Evolutionary conservation across 2,113 vertebrate genomes (phyloP).

Genomic region (Morone chrysops): DNA sequence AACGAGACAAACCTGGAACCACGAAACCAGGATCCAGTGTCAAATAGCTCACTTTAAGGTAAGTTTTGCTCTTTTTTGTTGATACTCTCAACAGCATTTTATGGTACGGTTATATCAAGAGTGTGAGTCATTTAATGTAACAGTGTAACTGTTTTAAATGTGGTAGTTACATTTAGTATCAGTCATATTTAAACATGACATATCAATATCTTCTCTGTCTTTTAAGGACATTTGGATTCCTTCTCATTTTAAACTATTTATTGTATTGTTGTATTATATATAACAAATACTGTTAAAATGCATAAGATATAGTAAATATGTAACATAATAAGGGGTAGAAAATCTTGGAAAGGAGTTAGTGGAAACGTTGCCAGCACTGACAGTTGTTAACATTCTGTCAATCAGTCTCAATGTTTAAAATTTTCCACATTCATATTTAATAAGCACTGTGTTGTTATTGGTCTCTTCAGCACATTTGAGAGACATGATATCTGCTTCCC

Average conservation of each 20-base stretch:
- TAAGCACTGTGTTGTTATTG: conserved; percentile 18
- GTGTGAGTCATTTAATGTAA: not conserved
- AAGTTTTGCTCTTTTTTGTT: conserved; percentile 16
- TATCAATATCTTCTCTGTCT: not conserved
- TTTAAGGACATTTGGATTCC: not conserved
- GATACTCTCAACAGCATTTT: not conserved
- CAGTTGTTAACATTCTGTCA: conserved; percentile 19
- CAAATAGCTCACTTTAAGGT: conserved; percentile 72
- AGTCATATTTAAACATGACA: not conserved
- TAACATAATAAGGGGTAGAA: not conserved
- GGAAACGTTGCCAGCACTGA: conserved; percentile 9
- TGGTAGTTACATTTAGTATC: not conserved
- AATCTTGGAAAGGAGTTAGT: not conserved
- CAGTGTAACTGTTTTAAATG: conserved; percentile 9
- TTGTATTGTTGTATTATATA: not conserved
- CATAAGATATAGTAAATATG: not conserved
- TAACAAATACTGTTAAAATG: not conserved
- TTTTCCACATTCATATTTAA: conserved; percentile 67
- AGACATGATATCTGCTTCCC: not conserved
- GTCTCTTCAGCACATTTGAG: conserved; percentile 28
- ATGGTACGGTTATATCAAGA: not conserved
- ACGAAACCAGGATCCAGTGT: conserved; percentile 42
- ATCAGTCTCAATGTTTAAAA: conserved; percentile 6
- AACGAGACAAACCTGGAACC: conserved; percentile 72
- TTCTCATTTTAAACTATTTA: not conserved